Percentiles rank a stretch among this genome's conserved stretches.
These are phyloP conservation scores for Dioctria rufipes DNA, from an alignment of 2,888 invertebrate genomes.

Conservation along the genomic window DNA sequence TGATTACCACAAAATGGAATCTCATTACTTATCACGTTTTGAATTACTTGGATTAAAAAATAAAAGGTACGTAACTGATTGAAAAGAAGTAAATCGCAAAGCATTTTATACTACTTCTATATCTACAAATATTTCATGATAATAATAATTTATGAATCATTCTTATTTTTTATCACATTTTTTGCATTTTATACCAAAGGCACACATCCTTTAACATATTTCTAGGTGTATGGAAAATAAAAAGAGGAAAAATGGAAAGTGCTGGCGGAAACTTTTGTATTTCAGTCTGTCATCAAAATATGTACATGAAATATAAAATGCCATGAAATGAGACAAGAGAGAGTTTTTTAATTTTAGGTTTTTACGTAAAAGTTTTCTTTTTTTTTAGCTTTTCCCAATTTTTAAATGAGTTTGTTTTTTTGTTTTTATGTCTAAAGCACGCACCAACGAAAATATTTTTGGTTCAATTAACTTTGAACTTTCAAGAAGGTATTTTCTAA, in stretches of 20 bases:
- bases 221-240: too few relatives aligned
- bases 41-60: too few relatives aligned
- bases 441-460: not conserved
- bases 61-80: too few relatives aligned
- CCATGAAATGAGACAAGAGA: not conserved
- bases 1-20: too few relatives aligned
- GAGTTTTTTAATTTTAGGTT: not conserved
- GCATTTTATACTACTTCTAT: not conserved
- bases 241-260: too few relatives aligned
- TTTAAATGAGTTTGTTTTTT: too few relatives aligned
- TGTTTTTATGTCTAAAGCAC: not conserved
- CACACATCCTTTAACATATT: too few relatives aligned
- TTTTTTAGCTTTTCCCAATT: too few relatives aligned
- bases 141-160: constrained; percentile 38
- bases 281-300: not conserved
- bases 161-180: not conserved
- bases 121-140: not conserved
- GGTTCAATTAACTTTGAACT: not conserved
- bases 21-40: too few relatives aligned
- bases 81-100: not conserved
- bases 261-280: not conserved
- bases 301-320: not conserved
- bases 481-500: too few relatives aligned
- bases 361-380: too few relatives aligned
- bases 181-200: too few relatives aligned